These are phyloP conservation scores for Galeopterus variegatus DNA, from an alignment of 2,113 vertebrate species.

Conservation along the genomic window DNA sequence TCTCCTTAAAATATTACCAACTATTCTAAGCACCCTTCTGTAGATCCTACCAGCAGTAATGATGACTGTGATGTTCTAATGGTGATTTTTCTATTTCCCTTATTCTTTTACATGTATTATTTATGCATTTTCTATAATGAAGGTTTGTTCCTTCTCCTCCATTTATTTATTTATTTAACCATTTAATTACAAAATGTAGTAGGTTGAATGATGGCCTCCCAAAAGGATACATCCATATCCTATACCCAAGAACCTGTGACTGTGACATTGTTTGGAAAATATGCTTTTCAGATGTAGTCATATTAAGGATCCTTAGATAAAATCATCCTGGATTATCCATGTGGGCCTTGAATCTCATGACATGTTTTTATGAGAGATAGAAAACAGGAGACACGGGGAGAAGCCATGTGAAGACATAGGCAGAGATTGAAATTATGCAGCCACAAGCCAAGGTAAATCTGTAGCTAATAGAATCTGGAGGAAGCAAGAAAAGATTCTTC, in stretches of 20 bases:
- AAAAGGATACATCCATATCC: neutral
- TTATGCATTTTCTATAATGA: neutral
- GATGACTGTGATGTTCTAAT: neutral
- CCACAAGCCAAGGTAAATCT: too few species aligned
- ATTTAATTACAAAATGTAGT: neutral
- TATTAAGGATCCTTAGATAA: too few species aligned
- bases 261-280: neutral
- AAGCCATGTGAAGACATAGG: too few species aligned
- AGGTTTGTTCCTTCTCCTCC: neutral
- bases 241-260: neutral
- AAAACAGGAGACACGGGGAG: too few species aligned
- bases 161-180: neutral
- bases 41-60: neutral
- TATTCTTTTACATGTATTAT: neutral
- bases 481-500: too few species aligned
- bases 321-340: too few species aligned
- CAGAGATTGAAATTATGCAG: too few species aligned
- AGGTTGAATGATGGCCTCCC: neutral
- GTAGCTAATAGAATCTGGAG: too few species aligned
- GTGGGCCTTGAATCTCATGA: too few species aligned
- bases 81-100: too few species aligned
- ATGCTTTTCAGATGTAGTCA: too few species aligned
- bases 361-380: too few species aligned
- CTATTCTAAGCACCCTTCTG: neutral
- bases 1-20: neutral